phyloP scores from a whole-genome alignment of 2,888 invertebrate genomes.

The Nymphalis c-album region DNA sequence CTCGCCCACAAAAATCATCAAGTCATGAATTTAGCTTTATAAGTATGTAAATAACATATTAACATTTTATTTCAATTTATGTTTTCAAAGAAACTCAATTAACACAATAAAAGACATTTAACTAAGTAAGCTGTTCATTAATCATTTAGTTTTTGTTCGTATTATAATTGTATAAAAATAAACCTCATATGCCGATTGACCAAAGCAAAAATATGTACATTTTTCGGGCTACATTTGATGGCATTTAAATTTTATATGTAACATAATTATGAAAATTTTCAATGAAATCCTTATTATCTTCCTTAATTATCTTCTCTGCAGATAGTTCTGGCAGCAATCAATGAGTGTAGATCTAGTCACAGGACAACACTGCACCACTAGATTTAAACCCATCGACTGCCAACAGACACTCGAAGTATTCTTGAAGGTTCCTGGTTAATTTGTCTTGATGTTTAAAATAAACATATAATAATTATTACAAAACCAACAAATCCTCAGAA shows the following conservation, averaged over 20 bases:
- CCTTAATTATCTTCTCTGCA: conserved; percentile 22
- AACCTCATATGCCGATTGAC: too few species aligned
- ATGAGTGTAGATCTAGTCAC: conserved; percentile 96
- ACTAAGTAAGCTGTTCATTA: background rate
- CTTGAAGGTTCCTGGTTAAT: background rate
- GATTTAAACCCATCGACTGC: conserved; percentile 86
- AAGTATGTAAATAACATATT: too few species aligned
- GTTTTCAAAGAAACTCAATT: too few species aligned
- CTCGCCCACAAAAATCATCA: conserved; percentile 88
- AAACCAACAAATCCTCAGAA: conserved; percentile 14
- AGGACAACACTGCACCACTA: conserved; percentile 83
- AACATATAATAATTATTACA: background rate
- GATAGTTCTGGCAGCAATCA: conserved; percentile 79
- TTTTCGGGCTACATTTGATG: too few species aligned
- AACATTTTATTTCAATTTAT: too few species aligned
- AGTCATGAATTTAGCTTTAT: conserved; percentile 51
- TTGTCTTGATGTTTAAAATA: conserved; percentile 11
- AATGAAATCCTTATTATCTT: background rate
- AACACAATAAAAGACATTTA: background rate
- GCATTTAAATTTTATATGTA: too few species aligned
- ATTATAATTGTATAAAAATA: too few species aligned
- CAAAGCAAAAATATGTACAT: too few species aligned
- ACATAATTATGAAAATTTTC: background rate
- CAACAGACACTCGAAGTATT: conserved; percentile 43
- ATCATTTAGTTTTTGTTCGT: background rate